Percentiles rank a stretch among this genome's conserved stretches.
Conservation (phyloP, 2,113 vertebrate genomes). For the Ailuropoda melanoleuca region DNA sequence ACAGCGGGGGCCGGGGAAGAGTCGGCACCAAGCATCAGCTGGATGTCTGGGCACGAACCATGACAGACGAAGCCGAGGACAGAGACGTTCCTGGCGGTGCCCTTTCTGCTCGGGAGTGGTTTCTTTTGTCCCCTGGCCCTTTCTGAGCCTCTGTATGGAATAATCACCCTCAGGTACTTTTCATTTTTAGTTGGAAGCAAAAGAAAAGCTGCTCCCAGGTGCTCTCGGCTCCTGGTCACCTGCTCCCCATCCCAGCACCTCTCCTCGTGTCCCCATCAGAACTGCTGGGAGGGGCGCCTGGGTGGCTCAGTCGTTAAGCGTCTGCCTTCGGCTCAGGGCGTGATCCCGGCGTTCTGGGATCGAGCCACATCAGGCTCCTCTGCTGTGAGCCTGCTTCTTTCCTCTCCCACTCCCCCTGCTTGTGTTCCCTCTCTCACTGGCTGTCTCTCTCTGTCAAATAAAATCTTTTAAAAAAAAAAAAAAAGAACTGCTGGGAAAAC, state of each 20-base stretch:
- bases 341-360: too few relatives aligned
- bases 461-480: too few relatives aligned
- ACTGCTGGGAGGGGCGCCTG: not conserved
- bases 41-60: rapidly evolving
- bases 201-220: too few relatives aligned
- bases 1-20: not conserved
- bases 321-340: too few relatives aligned
- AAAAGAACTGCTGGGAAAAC: not conserved
- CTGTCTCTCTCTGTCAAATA: too few relatives aligned
- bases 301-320: too few relatives aligned
- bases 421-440: too few relatives aligned
- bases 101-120: rapidly evolving
- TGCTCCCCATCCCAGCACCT: not conserved
- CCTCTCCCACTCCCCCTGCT: too few relatives aligned
- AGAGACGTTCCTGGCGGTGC: rapidly evolving
- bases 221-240: not conserved
- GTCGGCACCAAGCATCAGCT: not conserved
- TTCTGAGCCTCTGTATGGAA: rapidly evolving
- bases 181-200: not conserved
- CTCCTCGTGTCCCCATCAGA: not conserved
- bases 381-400: too few relatives aligned
- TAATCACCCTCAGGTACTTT: rapidly evolving
- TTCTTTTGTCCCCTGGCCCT: not conserved
- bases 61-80: rapidly evolving
- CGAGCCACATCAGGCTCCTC: too few relatives aligned